phyloP scores from a whole-genome alignment of 2,888 invertebrate genomes.

The Hemicrepidius hirtus region DNA sequence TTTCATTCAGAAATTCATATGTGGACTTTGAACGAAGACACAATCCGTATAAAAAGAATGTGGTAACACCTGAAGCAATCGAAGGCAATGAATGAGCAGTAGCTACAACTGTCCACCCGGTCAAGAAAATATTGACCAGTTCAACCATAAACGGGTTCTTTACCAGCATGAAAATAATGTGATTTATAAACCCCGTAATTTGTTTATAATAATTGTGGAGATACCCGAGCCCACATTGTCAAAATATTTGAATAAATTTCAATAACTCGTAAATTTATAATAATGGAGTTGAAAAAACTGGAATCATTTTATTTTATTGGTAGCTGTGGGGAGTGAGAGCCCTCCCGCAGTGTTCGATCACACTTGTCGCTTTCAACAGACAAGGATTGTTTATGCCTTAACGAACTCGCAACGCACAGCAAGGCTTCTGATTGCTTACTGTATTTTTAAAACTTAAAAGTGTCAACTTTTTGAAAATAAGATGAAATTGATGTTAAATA shows the following conservation, averaged over 20 bases:
- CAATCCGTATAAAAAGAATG: conserved; percentile 46
- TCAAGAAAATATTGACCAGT: conserved; percentile 66
- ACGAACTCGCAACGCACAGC: conserved; percentile 44
- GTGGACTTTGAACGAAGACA: conserved; percentile 41
- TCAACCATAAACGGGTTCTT: conserved; percentile 66
- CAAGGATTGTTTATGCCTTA: conserved; percentile 61
- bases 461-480: conserved; percentile 23
- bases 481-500: conserved; percentile 2
- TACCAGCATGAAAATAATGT: conserved; percentile 67
- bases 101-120: conserved; percentile 64
- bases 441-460: conserved; percentile 34
- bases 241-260: conserved; percentile 69
- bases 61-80: conserved; percentile 51
- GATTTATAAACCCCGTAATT: conserved; percentile 65
- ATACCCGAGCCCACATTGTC: conserved; percentile 62
- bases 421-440: conserved; percentile 41
- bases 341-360: conserved; percentile 66
- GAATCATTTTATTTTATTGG: conserved; percentile 69
- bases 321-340: conserved; percentile 66
- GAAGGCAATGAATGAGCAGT: conserved; percentile 63
- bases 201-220: conserved; percentile 64
- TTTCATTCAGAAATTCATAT: conserved; percentile 46
- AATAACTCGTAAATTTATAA: conserved; percentile 68
- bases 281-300: conserved; percentile 64
- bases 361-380: conserved; percentile 69